Conservation (phyloP, 2,113 vertebrate species). For the Barnardius zonarius region DNA sequence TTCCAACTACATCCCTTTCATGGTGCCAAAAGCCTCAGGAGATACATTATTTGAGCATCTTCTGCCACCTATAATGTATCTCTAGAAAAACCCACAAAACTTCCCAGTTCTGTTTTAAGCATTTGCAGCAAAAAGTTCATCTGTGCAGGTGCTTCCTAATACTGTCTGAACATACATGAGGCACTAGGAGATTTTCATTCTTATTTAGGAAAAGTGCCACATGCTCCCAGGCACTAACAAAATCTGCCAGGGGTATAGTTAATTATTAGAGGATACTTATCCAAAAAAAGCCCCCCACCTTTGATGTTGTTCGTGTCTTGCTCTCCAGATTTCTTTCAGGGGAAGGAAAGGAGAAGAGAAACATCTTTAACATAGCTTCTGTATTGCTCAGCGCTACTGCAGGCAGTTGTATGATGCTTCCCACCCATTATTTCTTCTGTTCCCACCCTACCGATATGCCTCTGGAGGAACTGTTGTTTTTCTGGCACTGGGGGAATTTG, state of each 20-base stretch:
- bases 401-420: background rate
- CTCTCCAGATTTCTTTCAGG: background rate
- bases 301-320: background rate
- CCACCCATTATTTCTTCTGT: background rate
- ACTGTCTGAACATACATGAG: background rate
- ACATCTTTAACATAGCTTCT: background rate
- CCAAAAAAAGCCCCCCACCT: background rate
- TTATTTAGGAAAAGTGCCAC: background rate
- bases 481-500: background rate
- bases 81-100: background rate
- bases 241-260: background rate
- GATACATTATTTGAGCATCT: background rate
- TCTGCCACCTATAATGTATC: background rate
- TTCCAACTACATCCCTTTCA: background rate
- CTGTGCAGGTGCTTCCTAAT: background rate
- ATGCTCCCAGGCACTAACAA: background rate
- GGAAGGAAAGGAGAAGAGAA: background rate
- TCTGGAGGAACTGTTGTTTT: background rate
- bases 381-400: background rate
- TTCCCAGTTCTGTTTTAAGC: background rate
- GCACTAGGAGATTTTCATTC: background rate
- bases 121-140: background rate
- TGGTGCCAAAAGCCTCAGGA: background rate
- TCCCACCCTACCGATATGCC: background rate
- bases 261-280: background rate